Percentiles rank a stretch among this genome's conserved stretches.
These are phyloP conservation scores for Elachura formosa DNA, from an alignment of 2,113 vertebrate genomes.

Conservation along the genomic window DNA sequence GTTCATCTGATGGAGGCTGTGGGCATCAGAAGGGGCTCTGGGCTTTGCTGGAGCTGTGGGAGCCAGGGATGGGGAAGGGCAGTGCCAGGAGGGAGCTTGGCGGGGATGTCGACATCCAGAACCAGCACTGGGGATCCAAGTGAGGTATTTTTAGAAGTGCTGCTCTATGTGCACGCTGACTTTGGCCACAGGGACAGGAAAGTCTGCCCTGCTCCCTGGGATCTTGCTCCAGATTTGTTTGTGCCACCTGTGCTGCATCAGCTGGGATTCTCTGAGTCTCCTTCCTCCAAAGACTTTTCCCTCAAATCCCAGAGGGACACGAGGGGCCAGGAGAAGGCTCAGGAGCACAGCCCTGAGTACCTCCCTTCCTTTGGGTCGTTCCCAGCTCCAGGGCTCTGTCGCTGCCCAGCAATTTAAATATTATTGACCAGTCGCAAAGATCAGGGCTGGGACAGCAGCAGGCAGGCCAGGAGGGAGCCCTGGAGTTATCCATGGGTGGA, in stretches of 20 bases:
- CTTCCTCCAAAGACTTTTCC: too few species aligned
- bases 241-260: background rate
- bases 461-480: background rate
- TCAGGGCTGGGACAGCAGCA: fast-evolving
- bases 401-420: fast-evolving
- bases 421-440: fast-evolving
- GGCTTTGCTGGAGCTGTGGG: background rate
- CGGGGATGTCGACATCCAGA: too few species aligned
- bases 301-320: fast-evolving
- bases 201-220: background rate
- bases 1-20: too few species aligned
- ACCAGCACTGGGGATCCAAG: fast-evolving
- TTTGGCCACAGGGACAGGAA: background rate
- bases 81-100: too few species aligned
- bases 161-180: fast-evolving
- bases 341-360: background rate
- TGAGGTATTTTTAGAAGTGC: fast-evolving
- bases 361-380: background rate
- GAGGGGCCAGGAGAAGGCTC: background rate
- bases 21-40: too few species aligned
- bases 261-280: background rate
- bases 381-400: too few species aligned
- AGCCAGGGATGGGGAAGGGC: too few species aligned
- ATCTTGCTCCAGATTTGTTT: fast-evolving
- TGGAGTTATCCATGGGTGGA: fast-evolving